Conservation (phyloP, 2,113 vertebrate genomes). For the Monarcha castaneiventris region DNA sequence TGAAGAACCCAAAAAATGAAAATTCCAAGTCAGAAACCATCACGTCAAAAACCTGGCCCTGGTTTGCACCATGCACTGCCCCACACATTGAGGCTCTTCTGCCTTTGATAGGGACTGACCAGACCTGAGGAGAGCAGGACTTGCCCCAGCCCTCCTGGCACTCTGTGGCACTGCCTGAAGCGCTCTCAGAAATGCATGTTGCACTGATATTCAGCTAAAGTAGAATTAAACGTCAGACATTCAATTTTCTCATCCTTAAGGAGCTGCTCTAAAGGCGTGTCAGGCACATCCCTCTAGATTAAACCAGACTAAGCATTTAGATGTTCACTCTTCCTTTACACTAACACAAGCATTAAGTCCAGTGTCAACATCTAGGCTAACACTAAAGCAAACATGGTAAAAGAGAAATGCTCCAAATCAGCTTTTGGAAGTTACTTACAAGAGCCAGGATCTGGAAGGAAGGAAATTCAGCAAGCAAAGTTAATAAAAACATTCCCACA, state of each 20-base stretch:
- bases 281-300: background rate
- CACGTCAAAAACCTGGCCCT: background rate
- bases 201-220: background rate
- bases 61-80: background rate
- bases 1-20: background rate
- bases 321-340: background rate
- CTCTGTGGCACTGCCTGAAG: background rate
- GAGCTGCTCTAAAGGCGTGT: background rate
- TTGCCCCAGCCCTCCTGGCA: background rate
- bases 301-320: background rate
- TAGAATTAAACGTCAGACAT: background rate
- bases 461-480: conserved; percentile 21
- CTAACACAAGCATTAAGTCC: background rate
- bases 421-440: background rate
- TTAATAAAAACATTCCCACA: conserved; percentile 48
- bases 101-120: background rate
- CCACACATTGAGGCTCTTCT: background rate
- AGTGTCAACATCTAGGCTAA: background rate
- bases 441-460: background rate
- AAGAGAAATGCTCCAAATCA: background rate
- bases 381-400: background rate
- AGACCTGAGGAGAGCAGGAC: background rate
- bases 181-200: background rate
- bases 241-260: background rate
- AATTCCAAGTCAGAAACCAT: background rate